phyloP scores from a whole-genome alignment of 1,140 invertebrate genomes.

The Pseudomyrmex concolor region DNA sequence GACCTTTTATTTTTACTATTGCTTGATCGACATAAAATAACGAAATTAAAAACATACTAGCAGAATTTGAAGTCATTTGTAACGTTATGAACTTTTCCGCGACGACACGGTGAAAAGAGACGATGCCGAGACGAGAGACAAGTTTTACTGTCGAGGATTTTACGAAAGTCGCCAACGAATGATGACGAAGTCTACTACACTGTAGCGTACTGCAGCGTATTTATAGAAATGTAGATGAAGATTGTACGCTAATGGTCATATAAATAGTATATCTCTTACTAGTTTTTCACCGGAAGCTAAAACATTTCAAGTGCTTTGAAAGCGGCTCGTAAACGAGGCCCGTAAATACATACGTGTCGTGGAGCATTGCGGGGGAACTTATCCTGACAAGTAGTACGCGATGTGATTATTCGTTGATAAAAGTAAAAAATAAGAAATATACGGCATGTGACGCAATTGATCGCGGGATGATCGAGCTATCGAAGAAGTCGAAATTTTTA shows the following conservation, averaged over 20 bases:
- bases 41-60: slow-evolving; percentile 40
- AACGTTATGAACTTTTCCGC: slow-evolving; percentile 36
- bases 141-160: slow-evolving; percentile 55
- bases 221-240: slow-evolving; percentile 67
- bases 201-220: slow-evolving; percentile 29
- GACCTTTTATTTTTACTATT: background rate
- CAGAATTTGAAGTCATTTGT: slow-evolving; percentile 52
- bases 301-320: slow-evolving; percentile 56
- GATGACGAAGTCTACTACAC: slow-evolving; percentile 64
- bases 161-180: slow-evolving; percentile 48
- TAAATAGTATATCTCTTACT: slow-evolving; percentile 65
- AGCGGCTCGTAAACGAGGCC: slow-evolving; percentile 60
- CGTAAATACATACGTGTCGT: slow-evolving; percentile 60
- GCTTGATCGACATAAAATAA: slow-evolving; percentile 21
- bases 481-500: slow-evolving; percentile 76
- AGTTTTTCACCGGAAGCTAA: slow-evolving; percentile 71
- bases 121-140: slow-evolving; percentile 65
- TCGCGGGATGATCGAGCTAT: slow-evolving; percentile 8
- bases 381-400: slow-evolving; percentile 10
- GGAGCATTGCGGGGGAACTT: slow-evolving; percentile 21
- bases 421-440: slow-evolving; percentile 60
- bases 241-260: slow-evolving; percentile 71
- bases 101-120: slow-evolving; percentile 38
- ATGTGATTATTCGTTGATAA: slow-evolving; percentile 56
- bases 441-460: slow-evolving; percentile 65